These are phyloP conservation scores for Thermophis baileyi DNA, from an alignment of 2,113 vertebrate species.

Conservation along the genomic window DNA sequence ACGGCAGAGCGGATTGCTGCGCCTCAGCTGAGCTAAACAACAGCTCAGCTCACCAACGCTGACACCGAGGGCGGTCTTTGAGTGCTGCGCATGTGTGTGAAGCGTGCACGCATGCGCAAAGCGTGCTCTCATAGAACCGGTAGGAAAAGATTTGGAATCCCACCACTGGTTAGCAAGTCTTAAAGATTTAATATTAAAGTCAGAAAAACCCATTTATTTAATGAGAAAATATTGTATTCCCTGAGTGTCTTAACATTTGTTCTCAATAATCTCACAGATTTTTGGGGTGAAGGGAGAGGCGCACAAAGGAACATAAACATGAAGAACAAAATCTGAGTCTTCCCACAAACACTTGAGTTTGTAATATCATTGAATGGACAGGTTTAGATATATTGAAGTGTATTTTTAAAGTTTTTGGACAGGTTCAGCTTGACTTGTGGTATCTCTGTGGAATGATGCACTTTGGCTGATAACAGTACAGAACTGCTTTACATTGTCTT, in stretches of 20 bases:
- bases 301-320: background rate
- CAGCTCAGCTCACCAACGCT: no score
- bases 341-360: background rate
- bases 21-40: no score
- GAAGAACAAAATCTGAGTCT: background rate
- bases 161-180: background rate
- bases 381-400: background rate
- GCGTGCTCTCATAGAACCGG: no score
- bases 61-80: no score
- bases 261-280: background rate
- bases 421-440: background rate
- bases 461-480: background rate
- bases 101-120: no score
- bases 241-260: background rate
- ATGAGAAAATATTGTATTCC: background rate
- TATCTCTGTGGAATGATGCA: background rate
- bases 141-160: no score
- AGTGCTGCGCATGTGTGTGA: no score
- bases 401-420: background rate
- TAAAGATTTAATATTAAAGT: background rate
- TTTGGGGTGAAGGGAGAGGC: background rate
- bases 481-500: background rate
- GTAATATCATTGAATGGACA: background rate
- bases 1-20: no score
- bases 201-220: background rate